phyloP scores from a whole-genome alignment of 2,113 vertebrate genomes.

The Phyllostomus hastatus region DNA sequence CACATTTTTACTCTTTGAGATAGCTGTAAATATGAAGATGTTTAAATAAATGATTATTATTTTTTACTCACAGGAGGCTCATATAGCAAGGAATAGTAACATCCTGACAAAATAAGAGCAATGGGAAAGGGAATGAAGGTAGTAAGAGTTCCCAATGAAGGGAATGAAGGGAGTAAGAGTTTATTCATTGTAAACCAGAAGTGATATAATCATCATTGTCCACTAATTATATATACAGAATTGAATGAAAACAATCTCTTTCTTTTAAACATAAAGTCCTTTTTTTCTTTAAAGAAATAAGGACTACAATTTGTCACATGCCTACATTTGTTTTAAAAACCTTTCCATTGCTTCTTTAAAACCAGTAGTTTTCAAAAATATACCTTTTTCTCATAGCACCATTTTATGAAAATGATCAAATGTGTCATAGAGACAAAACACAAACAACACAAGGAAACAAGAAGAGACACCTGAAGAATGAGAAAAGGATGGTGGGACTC shows the following conservation, averaged over 20 bases:
- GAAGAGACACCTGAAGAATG: background rate
- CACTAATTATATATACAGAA: background rate
- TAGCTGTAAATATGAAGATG: background rate
- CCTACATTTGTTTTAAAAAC: background rate
- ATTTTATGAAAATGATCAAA: background rate
- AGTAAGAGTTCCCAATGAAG: background rate
- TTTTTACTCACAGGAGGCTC: background rate
- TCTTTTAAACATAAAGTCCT: background rate
- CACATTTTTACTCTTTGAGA: background rate
- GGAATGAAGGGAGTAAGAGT: background rate
- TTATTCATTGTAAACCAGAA: background rate
- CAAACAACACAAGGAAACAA: background rate
- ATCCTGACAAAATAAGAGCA: background rate
- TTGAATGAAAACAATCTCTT: background rate
- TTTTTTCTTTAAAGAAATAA: background rate
- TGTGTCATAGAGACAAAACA: background rate
- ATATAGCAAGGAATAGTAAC: background rate
- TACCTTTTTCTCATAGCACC: background rate
- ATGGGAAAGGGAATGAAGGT: background rate
- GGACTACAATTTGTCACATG: background rate
- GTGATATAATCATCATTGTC: background rate
- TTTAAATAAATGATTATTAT: background rate
- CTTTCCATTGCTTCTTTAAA: background rate
- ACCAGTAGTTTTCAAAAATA: background rate
- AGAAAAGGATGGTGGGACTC: background rate